These are phyloP conservation scores for Passer domesticus DNA, from an alignment of 2,113 vertebrate species.

Conservation along the genomic window DNA sequence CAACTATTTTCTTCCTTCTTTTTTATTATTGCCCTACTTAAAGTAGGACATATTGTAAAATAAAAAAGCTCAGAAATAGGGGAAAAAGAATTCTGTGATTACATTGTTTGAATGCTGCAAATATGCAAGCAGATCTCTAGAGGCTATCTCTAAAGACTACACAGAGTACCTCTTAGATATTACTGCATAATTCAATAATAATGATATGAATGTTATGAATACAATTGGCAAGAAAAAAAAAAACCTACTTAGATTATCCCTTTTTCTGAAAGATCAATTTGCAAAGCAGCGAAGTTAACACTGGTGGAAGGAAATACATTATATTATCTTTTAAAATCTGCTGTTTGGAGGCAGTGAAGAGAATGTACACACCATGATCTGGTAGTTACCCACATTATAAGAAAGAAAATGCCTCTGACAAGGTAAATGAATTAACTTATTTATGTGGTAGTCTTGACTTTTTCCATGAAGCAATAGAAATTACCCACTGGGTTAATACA, in stretches of 20 bases:
- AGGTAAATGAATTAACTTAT: background rate
- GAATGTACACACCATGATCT: background rate
- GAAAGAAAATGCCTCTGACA: background rate
- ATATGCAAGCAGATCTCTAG: background rate
- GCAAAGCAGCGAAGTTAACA: background rate
- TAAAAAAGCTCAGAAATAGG: background rate
- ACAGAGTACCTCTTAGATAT: background rate
- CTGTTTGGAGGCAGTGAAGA: background rate
- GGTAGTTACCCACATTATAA: background rate
- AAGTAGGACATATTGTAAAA: background rate
- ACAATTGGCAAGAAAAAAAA: background rate
- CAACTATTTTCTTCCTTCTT: background rate
- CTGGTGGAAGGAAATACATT: background rate
- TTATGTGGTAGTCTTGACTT: background rate
- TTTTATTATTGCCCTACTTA: background rate
- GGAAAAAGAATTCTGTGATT: background rate
- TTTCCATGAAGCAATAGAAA: background rate
- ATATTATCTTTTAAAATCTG: background rate
- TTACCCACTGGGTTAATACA: background rate
- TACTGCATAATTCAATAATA: background rate
- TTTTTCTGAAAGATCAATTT: background rate
- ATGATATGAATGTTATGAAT: background rate
- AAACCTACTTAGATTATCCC: background rate
- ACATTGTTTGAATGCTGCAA: background rate
- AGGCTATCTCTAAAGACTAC: background rate